Evolutionary conservation across 1,140 invertebrate species (phyloP).

Genomic region (Drosophila kikkawai): DNA sequence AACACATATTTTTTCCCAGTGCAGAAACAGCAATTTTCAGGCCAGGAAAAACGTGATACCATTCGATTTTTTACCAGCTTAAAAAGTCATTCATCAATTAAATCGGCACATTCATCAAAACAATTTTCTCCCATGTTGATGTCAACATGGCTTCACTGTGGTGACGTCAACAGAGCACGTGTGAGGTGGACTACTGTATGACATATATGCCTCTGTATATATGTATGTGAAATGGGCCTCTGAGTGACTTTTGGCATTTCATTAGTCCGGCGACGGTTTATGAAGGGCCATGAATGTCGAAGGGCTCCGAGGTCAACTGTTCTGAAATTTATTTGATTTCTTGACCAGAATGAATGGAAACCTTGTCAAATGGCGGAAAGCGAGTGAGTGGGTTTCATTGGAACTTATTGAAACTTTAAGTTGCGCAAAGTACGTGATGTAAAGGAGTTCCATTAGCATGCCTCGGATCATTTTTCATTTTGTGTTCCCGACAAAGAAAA

Average conservation of each 20-base stretch:
- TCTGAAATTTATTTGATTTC: slow-evolving; percentile 38
- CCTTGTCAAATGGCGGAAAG: background rate
- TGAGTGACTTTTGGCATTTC: slow-evolving; percentile 43
- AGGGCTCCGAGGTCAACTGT: slow-evolving; percentile 23
- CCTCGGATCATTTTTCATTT: slow-evolving; percentile 43
- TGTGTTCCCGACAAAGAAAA: slow-evolving; percentile 27
- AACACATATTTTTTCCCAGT: slow-evolving; percentile 4
- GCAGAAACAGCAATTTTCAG: slow-evolving; percentile 1
- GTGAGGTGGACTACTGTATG: slow-evolving; percentile 25
- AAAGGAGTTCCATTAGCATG: slow-evolving; percentile 23
- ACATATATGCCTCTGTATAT: background rate
- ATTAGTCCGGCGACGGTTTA: slow-evolving; percentile 44
- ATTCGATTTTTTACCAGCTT: slow-evolving; percentile 66
- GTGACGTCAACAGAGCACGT: slow-evolving; percentile 33
- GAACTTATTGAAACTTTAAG: slow-evolving; percentile 29
- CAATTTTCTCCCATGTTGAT: slow-evolving; percentile 69
- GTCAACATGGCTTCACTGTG: slow-evolving; percentile 63
- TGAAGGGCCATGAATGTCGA: slow-evolving; percentile 30
- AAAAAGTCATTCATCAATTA: slow-evolving; percentile 84
- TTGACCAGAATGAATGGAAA: slow-evolving; percentile 12
- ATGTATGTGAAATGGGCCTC: slow-evolving; percentile 22
- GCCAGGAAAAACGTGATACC: slow-evolving; percentile 24
- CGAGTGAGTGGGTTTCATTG: background rate
- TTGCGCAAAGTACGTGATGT: slow-evolving; percentile 12
- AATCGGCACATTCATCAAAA: slow-evolving; percentile 84